Percentiles rank a stretch among this genome's conserved stretches.
Conservation (phyloP, 30 jellyfish, hydroid and myxozoan species). For the Chrysaora quinquecirrha region DNA sequence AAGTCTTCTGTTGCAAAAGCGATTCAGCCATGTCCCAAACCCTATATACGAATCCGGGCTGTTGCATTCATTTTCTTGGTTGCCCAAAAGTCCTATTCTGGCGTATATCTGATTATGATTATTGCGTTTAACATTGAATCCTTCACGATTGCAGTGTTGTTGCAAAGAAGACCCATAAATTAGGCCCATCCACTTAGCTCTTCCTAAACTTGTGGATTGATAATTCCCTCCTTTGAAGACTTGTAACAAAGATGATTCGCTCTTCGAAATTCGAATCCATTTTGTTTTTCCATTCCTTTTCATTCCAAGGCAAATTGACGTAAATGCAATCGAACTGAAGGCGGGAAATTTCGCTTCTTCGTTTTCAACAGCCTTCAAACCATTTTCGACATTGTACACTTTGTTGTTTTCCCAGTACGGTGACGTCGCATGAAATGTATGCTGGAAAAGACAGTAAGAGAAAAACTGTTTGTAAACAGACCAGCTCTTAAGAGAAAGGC, state of each 20-base stretch:
- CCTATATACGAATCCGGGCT: conserved; percentile 44
- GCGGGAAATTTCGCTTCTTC: conserved; percentile 51
- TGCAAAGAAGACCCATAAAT: conserved; percentile 18
- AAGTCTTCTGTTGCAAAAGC: neutral
- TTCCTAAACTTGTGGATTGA: conserved; percentile 19
- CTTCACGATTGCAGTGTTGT: conserved; percentile 41
- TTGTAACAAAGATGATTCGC: neutral
- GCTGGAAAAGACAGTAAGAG: conserved; percentile 14
- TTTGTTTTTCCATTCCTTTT: neutral
- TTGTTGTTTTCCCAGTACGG: neutral
- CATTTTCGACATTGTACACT: conserved; percentile 6
- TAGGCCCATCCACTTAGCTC: conserved; percentile 25
- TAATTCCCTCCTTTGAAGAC: conserved; percentile 12
- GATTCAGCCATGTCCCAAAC: neutral
- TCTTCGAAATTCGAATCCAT: neutral
- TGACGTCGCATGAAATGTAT: neutral
- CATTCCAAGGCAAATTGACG: conserved; percentile 32
- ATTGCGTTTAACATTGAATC: conserved; percentile 15
- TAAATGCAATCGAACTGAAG: neutral
- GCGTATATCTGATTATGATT: neutral
- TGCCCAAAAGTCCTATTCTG: conserved; percentile 31
- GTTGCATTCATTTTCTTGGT: conserved; percentile 31
- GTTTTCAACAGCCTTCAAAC: neutral
- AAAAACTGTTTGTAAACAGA: no score
- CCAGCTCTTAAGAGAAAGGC: no score